Conservation (phyloP, 2,888 invertebrate species). For the Abrostola triplasia region DNA sequence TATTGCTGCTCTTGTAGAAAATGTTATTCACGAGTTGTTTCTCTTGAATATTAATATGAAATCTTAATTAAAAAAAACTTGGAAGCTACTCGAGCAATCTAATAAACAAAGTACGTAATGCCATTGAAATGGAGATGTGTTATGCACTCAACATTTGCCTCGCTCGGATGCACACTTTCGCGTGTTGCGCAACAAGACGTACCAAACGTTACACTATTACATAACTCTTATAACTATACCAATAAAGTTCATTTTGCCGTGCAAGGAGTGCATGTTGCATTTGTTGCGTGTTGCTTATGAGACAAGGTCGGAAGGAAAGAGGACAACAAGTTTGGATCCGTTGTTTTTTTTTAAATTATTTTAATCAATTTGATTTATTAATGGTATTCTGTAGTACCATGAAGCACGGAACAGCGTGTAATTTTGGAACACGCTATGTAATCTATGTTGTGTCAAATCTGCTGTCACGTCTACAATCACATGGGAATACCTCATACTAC, state of each 20-base stretch:
- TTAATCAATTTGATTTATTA: slow-evolving; percentile 50
- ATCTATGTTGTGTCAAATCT: slow-evolving; percentile 19
- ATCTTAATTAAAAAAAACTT: slow-evolving; percentile 2
- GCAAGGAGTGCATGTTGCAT: slow-evolving; percentile 33
- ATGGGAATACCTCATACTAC: not conserved
- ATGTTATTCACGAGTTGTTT: not conserved
- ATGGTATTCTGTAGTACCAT: slow-evolving; percentile 16
- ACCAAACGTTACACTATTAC: slow-evolving; percentile 39
- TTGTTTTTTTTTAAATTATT: slow-evolving; percentile 51
- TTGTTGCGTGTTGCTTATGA: slow-evolving; percentile 49
- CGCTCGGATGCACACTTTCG: slow-evolving; percentile 78
- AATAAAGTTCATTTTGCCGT: slow-evolving; percentile 52
- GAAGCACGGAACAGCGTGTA: slow-evolving; percentile 7
- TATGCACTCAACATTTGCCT: slow-evolving; percentile 56
- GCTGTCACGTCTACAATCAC: not conserved
- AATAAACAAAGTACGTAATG: slow-evolving; percentile 47
- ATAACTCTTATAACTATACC: slow-evolving; percentile 43
- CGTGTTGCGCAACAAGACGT: slow-evolving; percentile 66
- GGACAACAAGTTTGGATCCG: slow-evolving; percentile 55
- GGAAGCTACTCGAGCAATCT: slow-evolving; percentile 12
- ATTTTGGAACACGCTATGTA: slow-evolving; percentile 34
- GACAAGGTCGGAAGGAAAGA: slow-evolving; percentile 69
- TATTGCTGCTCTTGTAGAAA: not conserved
- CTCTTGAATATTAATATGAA: not conserved
- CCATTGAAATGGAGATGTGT: slow-evolving; percentile 69